Conservation (phyloP, 35 echinoderm and acorn worm genomes). For the Holothuria glaberrima region DNA sequence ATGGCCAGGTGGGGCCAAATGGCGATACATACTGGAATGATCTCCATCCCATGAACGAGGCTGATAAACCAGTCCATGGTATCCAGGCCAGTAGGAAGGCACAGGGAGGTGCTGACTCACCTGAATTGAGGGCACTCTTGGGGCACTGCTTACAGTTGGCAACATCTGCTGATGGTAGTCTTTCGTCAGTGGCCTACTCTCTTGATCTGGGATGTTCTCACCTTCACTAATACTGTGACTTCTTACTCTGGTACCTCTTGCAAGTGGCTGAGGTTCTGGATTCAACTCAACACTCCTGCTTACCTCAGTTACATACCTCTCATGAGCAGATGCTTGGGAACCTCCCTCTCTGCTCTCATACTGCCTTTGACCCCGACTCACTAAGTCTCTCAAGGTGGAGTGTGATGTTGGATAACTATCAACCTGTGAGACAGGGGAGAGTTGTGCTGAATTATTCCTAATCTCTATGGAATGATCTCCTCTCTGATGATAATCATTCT, state of each 20-base stretch:
- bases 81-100: conserved; percentile 49
- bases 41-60: conserved; percentile 54
- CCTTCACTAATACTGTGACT: conserved; percentile 95
- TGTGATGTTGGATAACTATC: conserved; percentile 30
- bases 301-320: conserved; percentile 9
- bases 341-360: background rate
- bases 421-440: background rate
- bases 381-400: conserved; percentile 52
- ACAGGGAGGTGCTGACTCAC: conserved; percentile 39
- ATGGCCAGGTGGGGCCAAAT: conserved; percentile 41
- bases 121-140: conserved; percentile 34
- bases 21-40: conserved; percentile 51
- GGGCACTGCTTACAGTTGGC: conserved; percentile 29
- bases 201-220: conserved; percentile 55
- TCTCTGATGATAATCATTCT: background rate
- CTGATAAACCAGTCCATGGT: conserved; percentile 79
- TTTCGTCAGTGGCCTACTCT: conserved; percentile 34
- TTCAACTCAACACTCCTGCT: conserved; percentile 30
- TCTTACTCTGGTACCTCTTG: conserved; percentile 57
- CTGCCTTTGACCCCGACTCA: conserved; percentile 10
- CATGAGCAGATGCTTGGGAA: background rate
- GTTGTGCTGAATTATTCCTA: conserved; percentile 34
- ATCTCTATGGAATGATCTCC: conserved; percentile 34
- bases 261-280: conserved; percentile 41
- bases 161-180: conserved; percentile 26